Percentiles rank a stretch among this genome's conserved stretches.
These are phyloP conservation scores for Podarcis cretensis DNA, from an alignment of 2,113 vertebrate genomes.

Conservation along the genomic window DNA sequence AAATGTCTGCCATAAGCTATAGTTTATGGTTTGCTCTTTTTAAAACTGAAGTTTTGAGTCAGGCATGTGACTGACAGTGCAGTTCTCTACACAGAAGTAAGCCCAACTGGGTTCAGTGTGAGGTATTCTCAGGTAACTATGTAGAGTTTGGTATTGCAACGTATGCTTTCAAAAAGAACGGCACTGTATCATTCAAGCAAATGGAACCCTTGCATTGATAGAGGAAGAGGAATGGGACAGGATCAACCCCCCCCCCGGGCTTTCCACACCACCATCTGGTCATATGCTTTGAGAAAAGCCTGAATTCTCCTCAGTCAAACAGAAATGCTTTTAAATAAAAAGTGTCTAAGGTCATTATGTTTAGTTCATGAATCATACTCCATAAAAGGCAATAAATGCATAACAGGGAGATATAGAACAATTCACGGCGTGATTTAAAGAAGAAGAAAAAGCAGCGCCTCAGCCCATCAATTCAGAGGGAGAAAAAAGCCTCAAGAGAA, in stretches of 20 bases:
- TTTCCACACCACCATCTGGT: background rate
- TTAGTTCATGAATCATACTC: conserved; percentile 45
- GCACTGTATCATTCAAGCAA: background rate
- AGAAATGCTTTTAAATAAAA: background rate
- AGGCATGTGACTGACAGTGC: background rate
- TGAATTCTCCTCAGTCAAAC: background rate
- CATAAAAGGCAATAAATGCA: conserved; percentile 38
- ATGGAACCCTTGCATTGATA: background rate
- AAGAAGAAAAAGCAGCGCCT: conserved; percentile 41
- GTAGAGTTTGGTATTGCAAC: background rate
- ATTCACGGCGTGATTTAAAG: conserved; percentile 54
- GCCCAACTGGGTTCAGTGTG: background rate
- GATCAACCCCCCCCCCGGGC: background rate
- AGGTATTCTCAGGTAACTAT: background rate
- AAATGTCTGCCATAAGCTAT: background rate
- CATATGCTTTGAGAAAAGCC: conserved; percentile 12
- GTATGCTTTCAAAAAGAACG: background rate
- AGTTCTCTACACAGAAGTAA: background rate
- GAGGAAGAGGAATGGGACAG: background rate
- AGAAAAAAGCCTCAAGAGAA: conserved; percentile 37
- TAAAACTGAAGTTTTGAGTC: background rate
- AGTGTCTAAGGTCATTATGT: conserved; percentile 38
- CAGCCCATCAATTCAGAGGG: conserved; percentile 23
- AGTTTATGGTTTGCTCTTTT: background rate
- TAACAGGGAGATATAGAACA: background rate